Base-by-base conservation (phyloP, 2,113 vertebrate genomes). In the Caranx ignobilis region DNA sequence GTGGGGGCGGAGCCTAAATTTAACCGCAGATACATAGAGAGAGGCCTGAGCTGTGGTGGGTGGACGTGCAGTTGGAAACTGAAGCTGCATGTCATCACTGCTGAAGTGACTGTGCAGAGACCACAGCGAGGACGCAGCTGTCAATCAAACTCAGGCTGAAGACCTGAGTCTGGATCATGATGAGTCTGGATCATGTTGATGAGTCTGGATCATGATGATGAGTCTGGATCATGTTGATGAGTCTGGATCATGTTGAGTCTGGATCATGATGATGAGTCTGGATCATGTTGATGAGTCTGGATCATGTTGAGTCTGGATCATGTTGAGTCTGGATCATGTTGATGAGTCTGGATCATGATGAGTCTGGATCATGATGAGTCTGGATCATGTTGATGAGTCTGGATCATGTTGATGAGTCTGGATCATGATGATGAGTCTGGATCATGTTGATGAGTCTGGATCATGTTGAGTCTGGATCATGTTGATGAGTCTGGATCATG, bases 121-220 rank as follows among this genome's bases (percentile, higher is more conserved):
- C 77, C 85, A 37, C 76, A 83, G 71, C 52, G 81, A 88, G 86
- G 88, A 92, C 88, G 78, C 57, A 48, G 80, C 67, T 31, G 21
- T 64, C 26, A 62, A 41, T 34, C 10, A 3, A 9, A 16, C 54
- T 41, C 52, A 32, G 57, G 55, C 69, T 71, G 12, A 12, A 48
- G 13, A n/a, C 32, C 63, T 11, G 63, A 47, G 10, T 37, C 41
- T 31, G 43, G 74, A 41, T 57, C 47, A 0, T 0, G 19, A 31
- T n/a, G 3, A 0, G 45, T 54, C 52, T 10, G 10, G 21, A 3
- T 55, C 21, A 9, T 55, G 48, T 39, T 11, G 26, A 26, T 11
- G 26, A 26, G 45, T 54, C 52, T 10, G 10, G 21, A 3, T 55
- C 21, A 9, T 55, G 48, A 26, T 26, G 26, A 26, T 11, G 26